A percentile compares a stretch with the other conserved stretches of the same genome.
Evolutionary conservation across 2,797 vertebrate genomes (phyloP).

Genomic region (Paedocypris micromegethes): DNA sequence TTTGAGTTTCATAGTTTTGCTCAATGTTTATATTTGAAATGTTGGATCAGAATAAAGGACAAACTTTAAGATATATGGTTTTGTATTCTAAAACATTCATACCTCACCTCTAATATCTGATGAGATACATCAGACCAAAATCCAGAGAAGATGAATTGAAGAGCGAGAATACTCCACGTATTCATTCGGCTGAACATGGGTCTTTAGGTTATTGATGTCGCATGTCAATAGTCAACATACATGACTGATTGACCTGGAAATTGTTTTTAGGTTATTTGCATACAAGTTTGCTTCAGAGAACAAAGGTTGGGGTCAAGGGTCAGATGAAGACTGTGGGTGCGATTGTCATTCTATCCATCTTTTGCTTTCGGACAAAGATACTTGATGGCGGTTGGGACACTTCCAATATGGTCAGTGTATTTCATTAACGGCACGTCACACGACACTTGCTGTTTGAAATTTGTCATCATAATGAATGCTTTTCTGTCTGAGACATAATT

Average conservation of each 20-base stretch:
- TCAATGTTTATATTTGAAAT: too few relatives aligned
- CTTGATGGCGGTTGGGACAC: slow-evolving; percentile 7
- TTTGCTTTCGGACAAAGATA: background rate
- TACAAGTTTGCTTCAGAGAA: slow-evolving; percentile 8
- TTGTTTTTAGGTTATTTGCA: slow-evolving; percentile 14
- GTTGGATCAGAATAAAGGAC: too few relatives aligned
- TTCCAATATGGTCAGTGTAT: slow-evolving; percentile 20
- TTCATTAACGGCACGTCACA: slow-evolving; percentile 18
- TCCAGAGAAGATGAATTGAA: slow-evolving; percentile 1
- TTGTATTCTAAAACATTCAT: background rate
- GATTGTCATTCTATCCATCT: slow-evolving; percentile 14
- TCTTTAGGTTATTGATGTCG: slow-evolving; percentile 25
- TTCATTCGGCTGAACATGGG: slow-evolving; percentile 8
- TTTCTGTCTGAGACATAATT: slow-evolving; percentile 26
- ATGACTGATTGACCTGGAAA: slow-evolving; percentile 19
- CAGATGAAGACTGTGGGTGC: slow-evolving; percentile 8
- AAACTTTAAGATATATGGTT: too few relatives aligned
- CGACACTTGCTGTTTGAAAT: slow-evolving; percentile 19
- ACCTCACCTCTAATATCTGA: background rate
- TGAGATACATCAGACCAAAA: background rate
- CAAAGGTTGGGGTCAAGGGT: slow-evolving; percentile 24
- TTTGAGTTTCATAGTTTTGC: too few relatives aligned
- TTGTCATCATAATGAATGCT: slow-evolving; percentile 39
- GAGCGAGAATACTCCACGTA: background rate
- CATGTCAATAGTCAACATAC: slow-evolving; percentile 9